Base-by-base conservation (phyloP, 2,888 invertebrate species). In the Lysandra coridon region DNA sequence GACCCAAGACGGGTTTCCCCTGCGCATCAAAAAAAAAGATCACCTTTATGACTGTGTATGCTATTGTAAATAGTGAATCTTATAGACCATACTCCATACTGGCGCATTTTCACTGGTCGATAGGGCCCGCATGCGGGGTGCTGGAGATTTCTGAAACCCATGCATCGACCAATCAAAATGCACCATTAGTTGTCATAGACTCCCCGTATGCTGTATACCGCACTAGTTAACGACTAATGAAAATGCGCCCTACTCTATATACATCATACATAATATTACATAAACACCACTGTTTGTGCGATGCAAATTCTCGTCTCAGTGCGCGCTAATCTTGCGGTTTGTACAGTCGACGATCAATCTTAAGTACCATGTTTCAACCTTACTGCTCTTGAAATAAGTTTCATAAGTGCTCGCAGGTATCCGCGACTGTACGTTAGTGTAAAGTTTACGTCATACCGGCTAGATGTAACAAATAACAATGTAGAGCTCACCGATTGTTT, bases 261-360 rank as follows among this genome's bases (percentile, higher is more conserved):
- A 60, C 23, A 62, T 7, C 3, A 12, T 57, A 23, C 23, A 62
- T 62, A n/a, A 40, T 40, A 40, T 40, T 40, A 40, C 40, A 40
- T 40, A 40, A 40, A 40, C 40, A 40, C 40, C 40, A 6, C 49
- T 49, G 10, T 62, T 64, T 30, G 30, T 12, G 23, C 30, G 30
- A 23, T 64, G 30, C 64, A 30, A 64, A 64, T 64, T 64, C 64
- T 64, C 64, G 64, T 30, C 64, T 64, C 64, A 30, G 23, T 64
- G 64, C 64, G 64, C 30, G 64, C 30, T 64, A 30, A 64, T 64
- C 64, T 64, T 64, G 64, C 30, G 30, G 64, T 64, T 10, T 64
- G 64, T 7, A 64, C 64, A 30, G 30, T 64, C 64, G 30, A 10
- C 23, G 12, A 30, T 1, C n/a, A 10, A 23, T 64, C n/a, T 23